Conservation (phyloP, 1,140 invertebrate species). For the Drosophila neocordata region DNA sequence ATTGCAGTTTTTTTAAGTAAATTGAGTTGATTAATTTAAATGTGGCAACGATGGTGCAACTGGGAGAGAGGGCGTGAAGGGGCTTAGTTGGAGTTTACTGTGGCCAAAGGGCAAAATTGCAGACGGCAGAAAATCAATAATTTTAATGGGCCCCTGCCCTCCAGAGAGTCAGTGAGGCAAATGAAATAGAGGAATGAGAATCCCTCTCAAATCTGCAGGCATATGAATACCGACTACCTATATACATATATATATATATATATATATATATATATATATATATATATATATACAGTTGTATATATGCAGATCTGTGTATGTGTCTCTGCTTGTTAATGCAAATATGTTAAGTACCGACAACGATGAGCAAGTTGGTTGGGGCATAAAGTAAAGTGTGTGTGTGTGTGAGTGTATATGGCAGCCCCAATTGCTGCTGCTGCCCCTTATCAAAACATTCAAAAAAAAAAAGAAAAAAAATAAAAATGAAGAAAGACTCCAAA, state of each 20-base stretch:
- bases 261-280: slow-evolving; percentile 26
- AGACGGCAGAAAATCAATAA: slow-evolving; percentile 32
- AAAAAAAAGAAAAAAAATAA: neutral
- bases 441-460: slow-evolving; percentile 15
- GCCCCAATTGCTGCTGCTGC: slow-evolving; percentile 18
- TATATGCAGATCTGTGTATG: slow-evolving; percentile 16
- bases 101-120: slow-evolving; percentile 28
- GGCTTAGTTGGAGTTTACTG: slow-evolving; percentile 1
- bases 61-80: neutral
- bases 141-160: slow-evolving; percentile 14
- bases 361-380: neutral
- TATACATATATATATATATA: slow-evolving; percentile 28
- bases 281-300: slow-evolving; percentile 29
- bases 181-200: slow-evolving; percentile 5
- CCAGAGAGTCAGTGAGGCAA: slow-evolving; percentile 26
- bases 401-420: slow-evolving; percentile 5
- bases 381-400: slow-evolving; percentile 5
- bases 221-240: slow-evolving; percentile 43
- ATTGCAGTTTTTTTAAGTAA: slow-evolving; percentile 24
- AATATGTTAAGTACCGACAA: slow-evolving; percentile 18
- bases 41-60: neutral
- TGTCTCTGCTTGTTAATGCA: slow-evolving; percentile 22
- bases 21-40: slow-evolving; percentile 32
- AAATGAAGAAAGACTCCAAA: slow-evolving; percentile 5
- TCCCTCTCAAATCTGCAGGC: slow-evolving; percentile 67